These are phyloP conservation scores for Thera britannica DNA, from an alignment of 2,888 invertebrate species.

Conservation along the genomic window DNA sequence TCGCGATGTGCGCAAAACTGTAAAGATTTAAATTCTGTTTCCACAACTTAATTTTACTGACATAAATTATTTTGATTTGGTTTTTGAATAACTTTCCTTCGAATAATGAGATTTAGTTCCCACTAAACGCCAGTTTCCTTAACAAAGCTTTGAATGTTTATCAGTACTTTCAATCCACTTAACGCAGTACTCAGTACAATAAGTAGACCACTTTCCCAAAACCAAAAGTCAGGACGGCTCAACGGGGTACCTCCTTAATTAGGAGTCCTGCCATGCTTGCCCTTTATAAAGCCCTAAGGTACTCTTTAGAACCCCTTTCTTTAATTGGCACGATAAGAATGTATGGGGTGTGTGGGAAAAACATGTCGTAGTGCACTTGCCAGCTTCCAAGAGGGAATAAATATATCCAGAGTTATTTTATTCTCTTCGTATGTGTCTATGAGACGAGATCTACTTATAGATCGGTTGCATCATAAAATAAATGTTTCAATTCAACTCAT, in stretches of 20 bases:
- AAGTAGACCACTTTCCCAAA: constrained; percentile 32
- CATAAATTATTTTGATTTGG: no score
- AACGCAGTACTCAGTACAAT: constrained; percentile 19
- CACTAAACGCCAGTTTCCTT: constrained; percentile 1
- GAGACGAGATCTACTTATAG: no score
- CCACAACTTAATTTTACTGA: no score
- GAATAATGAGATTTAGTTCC: background rate
- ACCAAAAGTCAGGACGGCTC: constrained; percentile 43
- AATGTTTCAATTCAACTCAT: no score
- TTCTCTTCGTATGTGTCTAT: background rate
- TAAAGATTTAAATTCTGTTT: no score
- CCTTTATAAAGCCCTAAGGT: constrained; percentile 70
- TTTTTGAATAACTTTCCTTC: no score
- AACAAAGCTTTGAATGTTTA: constrained; percentile 20
- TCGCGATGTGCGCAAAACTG: no score
- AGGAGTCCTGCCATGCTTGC: constrained; percentile 80
- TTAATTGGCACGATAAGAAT: constrained; percentile 82
- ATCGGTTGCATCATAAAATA: no score
- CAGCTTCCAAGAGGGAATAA: constrained; percentile 39
- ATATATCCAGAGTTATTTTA: background rate
- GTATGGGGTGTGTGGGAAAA: constrained; percentile 76
- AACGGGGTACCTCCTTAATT: constrained; percentile 77
- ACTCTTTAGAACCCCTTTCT: constrained; percentile 63
- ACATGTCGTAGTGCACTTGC: constrained; percentile 63
- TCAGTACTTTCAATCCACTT: constrained; percentile 24